Conservation (phyloP, 2,888 invertebrate genomes). For the Sussaba pulchella region DNA sequence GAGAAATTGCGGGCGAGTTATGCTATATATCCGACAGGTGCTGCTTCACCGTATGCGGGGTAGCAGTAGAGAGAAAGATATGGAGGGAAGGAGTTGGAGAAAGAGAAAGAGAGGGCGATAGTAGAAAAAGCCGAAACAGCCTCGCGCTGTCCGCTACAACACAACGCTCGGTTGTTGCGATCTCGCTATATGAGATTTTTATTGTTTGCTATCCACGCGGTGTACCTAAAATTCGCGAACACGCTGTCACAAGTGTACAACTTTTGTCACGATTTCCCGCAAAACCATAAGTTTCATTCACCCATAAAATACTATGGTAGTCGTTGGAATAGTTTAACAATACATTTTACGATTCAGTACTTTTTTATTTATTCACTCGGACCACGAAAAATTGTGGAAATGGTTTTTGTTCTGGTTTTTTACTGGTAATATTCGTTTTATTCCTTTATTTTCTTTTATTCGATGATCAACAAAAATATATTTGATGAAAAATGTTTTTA, state of each 20-base stretch:
- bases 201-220: conserved; percentile 46
- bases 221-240: conserved; percentile 10
- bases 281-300: conserved; percentile 14
- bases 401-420: no score
- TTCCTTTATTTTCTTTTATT: no score
- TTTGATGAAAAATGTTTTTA: no score
- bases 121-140: conserved; percentile 38
- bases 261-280: conserved; percentile 16
- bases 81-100: no score
- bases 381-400: no score
- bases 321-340: not conserved
- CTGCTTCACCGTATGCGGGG: not conserved
- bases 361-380: no score
- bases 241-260: not conserved
- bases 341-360: not conserved
- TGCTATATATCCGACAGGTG: not conserved
- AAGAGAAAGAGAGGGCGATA: not conserved
- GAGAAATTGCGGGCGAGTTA: conserved; percentile 44
- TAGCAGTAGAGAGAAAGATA: no score
- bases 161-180: not conserved
- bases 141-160: conserved; percentile 30
- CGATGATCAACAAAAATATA: no score
- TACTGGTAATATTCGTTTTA: no score
- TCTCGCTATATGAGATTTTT: conserved; percentile 53
- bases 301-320: not conserved